These are phyloP conservation scores for Hydrotaea cyrtoneurina DNA, from an alignment of 2,888 invertebrate genomes.

Conservation along the genomic window DNA sequence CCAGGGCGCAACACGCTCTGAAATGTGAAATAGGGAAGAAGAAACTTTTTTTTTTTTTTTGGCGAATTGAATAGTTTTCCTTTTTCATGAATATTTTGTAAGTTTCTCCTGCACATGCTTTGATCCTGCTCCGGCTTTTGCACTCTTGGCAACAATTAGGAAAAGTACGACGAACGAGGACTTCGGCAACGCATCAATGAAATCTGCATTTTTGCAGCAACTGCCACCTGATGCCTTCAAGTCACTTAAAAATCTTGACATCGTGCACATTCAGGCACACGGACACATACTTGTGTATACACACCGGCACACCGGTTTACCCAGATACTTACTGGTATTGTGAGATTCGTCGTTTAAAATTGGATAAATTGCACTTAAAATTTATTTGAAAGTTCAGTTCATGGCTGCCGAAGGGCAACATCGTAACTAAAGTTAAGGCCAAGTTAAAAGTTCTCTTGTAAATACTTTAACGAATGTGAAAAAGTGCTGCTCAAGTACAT, in stretches of 20 bases:
- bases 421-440: conserved; percentile 25
- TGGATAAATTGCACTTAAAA: conserved; percentile 57
- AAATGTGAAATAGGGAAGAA: not conserved
- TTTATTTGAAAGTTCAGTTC: conserved; percentile 52
- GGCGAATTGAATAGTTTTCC: not conserved
- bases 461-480: conserved; percentile 16
- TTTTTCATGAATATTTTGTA: conserved; percentile 25
- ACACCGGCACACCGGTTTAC: not conserved
- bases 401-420: conserved; percentile 51
- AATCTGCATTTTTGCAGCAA: conserved; percentile 46
- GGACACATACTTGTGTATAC: no score
- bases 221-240: conserved; percentile 47
- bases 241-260: conserved; percentile 12
- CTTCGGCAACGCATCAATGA: conserved; percentile 21
- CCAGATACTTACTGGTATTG: not conserved
- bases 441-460: conserved; percentile 25
- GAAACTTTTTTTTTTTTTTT: conserved; percentile 27
- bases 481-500: conserved; percentile 9
- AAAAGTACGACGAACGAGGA: not conserved
- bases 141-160: conserved; percentile 31
- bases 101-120: not conserved
- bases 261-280: not conserved
- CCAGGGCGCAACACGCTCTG: not conserved
- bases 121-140: not conserved
- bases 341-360: conserved; percentile 30